Percentiles rank a stretch among this genome's conserved stretches.
Conservation (phyloP, 2,797 vertebrate species). For the Parotocinclus haroldoi region DNA sequence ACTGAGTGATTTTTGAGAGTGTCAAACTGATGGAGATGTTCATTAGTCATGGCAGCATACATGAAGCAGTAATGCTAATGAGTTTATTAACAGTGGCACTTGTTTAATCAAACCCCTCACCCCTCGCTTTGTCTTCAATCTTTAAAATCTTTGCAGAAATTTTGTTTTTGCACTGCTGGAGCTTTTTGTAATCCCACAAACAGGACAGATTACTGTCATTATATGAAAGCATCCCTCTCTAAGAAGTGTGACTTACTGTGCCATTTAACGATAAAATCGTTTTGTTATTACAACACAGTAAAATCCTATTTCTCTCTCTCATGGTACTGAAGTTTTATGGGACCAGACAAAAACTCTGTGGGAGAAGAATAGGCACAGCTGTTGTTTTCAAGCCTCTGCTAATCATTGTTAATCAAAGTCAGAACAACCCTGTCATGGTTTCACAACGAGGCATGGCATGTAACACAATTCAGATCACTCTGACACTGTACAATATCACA, state of each 20-base stretch:
- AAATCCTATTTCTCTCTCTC: not conserved
- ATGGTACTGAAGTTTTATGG: conserved; percentile 1
- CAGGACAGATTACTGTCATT: not conserved
- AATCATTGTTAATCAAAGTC: conserved; percentile 39
- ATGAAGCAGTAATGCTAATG: conserved; percentile 44
- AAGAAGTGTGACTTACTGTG: conserved; percentile 14
- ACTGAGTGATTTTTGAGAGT: conserved; percentile 23
- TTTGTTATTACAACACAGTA: not conserved
- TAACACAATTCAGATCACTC: not conserved
- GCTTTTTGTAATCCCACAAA: conserved; percentile 2
- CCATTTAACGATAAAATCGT: conserved; percentile 11
- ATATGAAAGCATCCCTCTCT: conserved; percentile 7
- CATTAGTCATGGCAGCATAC: conserved; percentile 42
- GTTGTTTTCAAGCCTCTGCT: conserved; percentile 42
- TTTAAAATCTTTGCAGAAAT: not conserved
- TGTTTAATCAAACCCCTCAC: conserved; percentile 45
- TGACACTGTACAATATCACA: conserved; percentile 11
- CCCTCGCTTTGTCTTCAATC: too few species aligned
- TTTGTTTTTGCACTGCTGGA: not conserved
- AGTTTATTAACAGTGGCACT: conserved; percentile 45
- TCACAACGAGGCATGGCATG: not conserved
- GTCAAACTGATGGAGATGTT: conserved; percentile 46
- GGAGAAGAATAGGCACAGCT: conserved; percentile 30
- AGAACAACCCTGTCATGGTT: conserved; percentile 17
- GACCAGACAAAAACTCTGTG: conserved; percentile 10